Evolutionary conservation across 2,113 vertebrate species (phyloP), one percentile per base, ranked within the genome.

Genomic region (Engystomops pustulosus): DNA sequence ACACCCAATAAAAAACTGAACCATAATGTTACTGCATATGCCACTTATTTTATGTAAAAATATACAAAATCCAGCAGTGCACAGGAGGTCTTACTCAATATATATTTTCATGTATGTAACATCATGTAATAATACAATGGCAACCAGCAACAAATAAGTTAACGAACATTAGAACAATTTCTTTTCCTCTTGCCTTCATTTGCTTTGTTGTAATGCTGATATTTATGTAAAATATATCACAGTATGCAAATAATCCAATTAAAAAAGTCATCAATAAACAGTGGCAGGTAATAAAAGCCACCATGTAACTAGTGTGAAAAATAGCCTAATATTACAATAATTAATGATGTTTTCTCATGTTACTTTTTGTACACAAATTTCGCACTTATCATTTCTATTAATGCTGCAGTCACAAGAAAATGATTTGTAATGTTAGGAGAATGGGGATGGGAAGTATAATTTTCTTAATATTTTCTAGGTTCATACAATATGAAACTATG

Each of bases 191-290:
- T 30, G 30, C 27, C 45, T 53, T 81, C 53, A 58, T 60, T 81
- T 81, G 49, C 23, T 49, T 32, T 36, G 47, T 58, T 53, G 30
- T 70, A 32, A n/a, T 70, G 65, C 27, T 53, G 45, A 34, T 53
- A 8, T 9, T 44, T 81, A 45, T 11, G 4, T 49, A 49, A 34
- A 68, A 47, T 55, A 70, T 41, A 45, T 72, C 69, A 72, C 49
- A 83, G n/a, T 83, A 83, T 75, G 70, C 70, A 75, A 83, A 83
- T 83, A 67, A 65, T 77, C 38, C 44, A 76, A 76, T 77, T 76
- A 84, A 84, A 84, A 84, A 67, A 51, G 53, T 55, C 51, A 83
- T 67, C 62, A 84, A 76, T 75, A 75, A 11, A 18, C 20, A 7
- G 44, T 76, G 71, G 55, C 81, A 67, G 71, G 71, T 49, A 84